Percentiles rank a stretch among this genome's conserved stretches.
phyloP scores from a whole-genome alignment of 1,140 invertebrate genomes.

The Harlomillsia oculata region DNA sequence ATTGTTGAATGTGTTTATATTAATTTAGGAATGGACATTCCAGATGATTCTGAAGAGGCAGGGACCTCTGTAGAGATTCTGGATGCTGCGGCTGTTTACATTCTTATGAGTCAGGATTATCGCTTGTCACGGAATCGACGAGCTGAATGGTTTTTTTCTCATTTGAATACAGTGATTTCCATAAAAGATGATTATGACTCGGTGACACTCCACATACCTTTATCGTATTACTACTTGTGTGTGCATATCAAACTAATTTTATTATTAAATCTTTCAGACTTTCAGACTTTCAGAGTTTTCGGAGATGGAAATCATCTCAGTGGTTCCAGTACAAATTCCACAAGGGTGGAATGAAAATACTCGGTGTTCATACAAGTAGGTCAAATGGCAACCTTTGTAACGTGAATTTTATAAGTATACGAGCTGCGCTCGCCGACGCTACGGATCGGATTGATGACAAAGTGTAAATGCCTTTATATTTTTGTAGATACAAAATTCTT shows the following conservation, averaged over 20 bases:
- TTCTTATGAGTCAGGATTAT: conserved; percentile 63
- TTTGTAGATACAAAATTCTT: conserved; percentile 25
- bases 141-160: conserved; percentile 63
- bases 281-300: too few relatives aligned
- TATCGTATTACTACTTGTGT: too few relatives aligned
- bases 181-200: conserved; percentile 41
- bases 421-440: too few relatives aligned
- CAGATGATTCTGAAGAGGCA: not conserved
- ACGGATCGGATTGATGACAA: not conserved
- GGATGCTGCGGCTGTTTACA: conserved; percentile 57
- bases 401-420: too few relatives aligned
- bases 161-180: conserved; percentile 54
- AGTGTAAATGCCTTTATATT: not conserved
- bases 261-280: too few relatives aligned
- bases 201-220: too few relatives aligned
- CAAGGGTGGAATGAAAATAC: conserved; percentile 45
- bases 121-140: conserved; percentile 64
- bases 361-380: conserved; percentile 46
- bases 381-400: conserved; percentile 40
- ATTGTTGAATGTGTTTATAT: too few relatives aligned
- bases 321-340: conserved; percentile 48
- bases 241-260: too few relatives aligned
- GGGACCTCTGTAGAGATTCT: conserved; percentile 36
- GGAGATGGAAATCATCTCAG: conserved; percentile 57
- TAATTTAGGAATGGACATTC: conserved; percentile 4